phyloP scores from a whole-genome alignment of 1,140 invertebrate genomes.

The Drosophila micromelanica region DNA sequence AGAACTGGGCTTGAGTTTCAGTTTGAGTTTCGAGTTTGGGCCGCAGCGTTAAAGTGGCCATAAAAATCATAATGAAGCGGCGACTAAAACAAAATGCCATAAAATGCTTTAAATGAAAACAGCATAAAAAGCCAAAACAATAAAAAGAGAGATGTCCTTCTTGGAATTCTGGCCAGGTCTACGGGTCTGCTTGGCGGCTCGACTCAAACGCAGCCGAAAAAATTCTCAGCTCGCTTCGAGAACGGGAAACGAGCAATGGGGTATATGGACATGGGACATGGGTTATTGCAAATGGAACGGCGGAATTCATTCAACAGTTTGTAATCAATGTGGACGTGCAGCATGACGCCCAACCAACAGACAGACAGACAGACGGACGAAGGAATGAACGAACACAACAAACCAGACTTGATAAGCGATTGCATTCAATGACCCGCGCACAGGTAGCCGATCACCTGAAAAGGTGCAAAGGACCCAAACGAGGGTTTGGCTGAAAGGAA shows the following conservation, averaged over 20 bases:
- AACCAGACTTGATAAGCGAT: constrained; percentile 32
- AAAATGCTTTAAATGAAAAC: constrained; percentile 80
- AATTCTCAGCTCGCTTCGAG: constrained; percentile 12
- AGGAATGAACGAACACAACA: background rate
- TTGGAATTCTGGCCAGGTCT: constrained; percentile 64
- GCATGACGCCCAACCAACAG: constrained; percentile 6
- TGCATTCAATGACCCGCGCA: constrained; percentile 50
- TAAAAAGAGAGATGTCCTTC: constrained; percentile 62
- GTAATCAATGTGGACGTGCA: constrained; percentile 69
- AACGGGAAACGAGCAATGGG: background rate
- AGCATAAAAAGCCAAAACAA: constrained; percentile 38
- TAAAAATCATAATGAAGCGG: constrained; percentile 83
- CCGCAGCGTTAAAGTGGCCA: constrained; percentile 69
- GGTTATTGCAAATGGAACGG: constrained; percentile 22
- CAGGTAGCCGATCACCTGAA: constrained; percentile 29
- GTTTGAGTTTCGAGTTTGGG: background rate
- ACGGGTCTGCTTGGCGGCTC: constrained; percentile 42
- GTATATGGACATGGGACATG: constrained; percentile 18
- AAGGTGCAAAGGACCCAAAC: constrained; percentile 36
- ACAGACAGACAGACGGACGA: background rate
- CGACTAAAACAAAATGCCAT: constrained; percentile 81
- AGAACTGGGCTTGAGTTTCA: background rate
- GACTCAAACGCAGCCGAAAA: constrained; percentile 48
- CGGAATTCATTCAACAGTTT: constrained; percentile 81
- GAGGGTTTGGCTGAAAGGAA: constrained; percentile 35